Conservation (phyloP, 2,797 vertebrate species). For the Melanotaenia parkinsoni region DNA sequence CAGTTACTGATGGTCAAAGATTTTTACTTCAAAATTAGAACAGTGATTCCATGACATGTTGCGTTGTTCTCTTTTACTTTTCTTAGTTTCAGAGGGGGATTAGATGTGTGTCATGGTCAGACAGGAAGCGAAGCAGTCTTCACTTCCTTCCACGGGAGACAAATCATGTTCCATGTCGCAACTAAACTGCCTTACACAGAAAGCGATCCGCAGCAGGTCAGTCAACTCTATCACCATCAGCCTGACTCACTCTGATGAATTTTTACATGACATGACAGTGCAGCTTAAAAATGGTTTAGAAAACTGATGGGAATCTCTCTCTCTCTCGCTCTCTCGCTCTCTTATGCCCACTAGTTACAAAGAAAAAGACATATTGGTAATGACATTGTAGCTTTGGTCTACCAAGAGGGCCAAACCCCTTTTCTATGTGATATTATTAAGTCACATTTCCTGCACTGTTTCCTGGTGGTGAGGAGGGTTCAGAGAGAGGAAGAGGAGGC, state of each 20-base stretch:
- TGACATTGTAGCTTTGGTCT: slow-evolving; percentile 91
- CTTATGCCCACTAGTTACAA: slow-evolving; percentile 83
- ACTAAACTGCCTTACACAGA: slow-evolving; percentile 93
- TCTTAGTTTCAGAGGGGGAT: slow-evolving; percentile 89
- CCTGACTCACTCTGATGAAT: not conserved
- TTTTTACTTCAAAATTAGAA: not conserved
- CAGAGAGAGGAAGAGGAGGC: slow-evolving; percentile 54
- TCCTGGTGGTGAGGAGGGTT: slow-evolving; percentile 85
- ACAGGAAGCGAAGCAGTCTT: slow-evolving; percentile 90
- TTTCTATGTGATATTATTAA: slow-evolving; percentile 91
- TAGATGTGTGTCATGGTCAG: slow-evolving; percentile 91
- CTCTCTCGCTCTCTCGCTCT: slow-evolving; percentile 8
- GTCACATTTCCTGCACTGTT: slow-evolving; percentile 93
- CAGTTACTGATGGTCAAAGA: not conserved
- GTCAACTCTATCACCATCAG: not conserved
- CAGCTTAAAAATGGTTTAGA: slow-evolving; percentile 1
- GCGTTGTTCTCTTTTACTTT: not conserved
- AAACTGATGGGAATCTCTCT: not conserved
- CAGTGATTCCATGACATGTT: not conserved
- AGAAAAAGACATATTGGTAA: slow-evolving; percentile 94
- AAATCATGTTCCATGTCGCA: slow-evolving; percentile 94
- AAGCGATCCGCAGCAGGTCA: slow-evolving; percentile 92
- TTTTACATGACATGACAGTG: not conserved
- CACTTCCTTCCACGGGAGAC: slow-evolving; percentile 89
- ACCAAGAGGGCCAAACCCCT: slow-evolving; percentile 90